phyloP scores from a whole-genome alignment of 2,888 invertebrate species.

The Drosophila falleni region DNA sequence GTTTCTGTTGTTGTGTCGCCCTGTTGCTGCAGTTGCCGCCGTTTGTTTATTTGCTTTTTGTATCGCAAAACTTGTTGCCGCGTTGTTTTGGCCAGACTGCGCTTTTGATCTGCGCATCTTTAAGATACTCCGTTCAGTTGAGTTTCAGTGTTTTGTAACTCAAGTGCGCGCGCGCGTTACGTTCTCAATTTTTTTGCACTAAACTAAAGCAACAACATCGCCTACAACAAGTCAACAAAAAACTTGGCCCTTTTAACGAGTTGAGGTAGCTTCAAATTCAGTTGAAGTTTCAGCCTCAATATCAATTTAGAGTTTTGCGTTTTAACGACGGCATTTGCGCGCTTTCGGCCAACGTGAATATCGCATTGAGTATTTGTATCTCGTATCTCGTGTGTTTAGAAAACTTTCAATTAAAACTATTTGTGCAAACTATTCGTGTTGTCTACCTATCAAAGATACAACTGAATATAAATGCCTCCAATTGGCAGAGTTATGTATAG shows the following conservation, averaged over 20 bases:
- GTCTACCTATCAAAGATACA: constrained; percentile 8
- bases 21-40: constrained; percentile 58
- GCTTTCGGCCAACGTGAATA: constrained; percentile 18
- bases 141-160: constrained; percentile 80
- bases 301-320: constrained; percentile 20
- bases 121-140: constrained; percentile 78
- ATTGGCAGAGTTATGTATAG: constrained; percentile 10
- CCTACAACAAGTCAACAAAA: background rate
- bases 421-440: constrained; percentile 8
- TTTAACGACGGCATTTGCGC: constrained; percentile 69
- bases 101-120: constrained; percentile 76
- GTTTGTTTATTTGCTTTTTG: constrained; percentile 75
- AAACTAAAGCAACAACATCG: constrained; percentile 1
- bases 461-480: background rate
- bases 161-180: constrained; percentile 82
- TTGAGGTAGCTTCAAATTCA: background rate
- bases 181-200: constrained; percentile 40
- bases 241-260: background rate
- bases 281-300: constrained; percentile 31
- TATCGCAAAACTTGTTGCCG: constrained; percentile 73
- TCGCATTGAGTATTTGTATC: background rate
- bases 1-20: constrained; percentile 39
- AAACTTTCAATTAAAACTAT: constrained; percentile 14
- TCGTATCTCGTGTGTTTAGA: constrained; percentile 2
- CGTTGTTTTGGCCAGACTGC: constrained; percentile 49